phyloP scores from a whole-genome alignment of 2,888 invertebrate genomes.

The Hydrotaea cyrtoneurina region DNA sequence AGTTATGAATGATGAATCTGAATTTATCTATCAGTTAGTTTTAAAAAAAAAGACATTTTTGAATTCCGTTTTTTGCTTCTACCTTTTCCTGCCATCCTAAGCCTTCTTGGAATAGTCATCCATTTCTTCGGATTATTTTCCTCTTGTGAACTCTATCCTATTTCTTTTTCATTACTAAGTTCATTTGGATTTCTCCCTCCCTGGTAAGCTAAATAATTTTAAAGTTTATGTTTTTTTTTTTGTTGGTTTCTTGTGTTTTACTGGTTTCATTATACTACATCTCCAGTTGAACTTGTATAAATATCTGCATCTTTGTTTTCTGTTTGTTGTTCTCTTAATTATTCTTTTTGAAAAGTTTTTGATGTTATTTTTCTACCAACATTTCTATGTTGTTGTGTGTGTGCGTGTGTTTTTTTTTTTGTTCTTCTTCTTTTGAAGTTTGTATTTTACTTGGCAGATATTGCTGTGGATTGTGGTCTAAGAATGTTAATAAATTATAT shows the following conservation, averaged over 20 bases:
- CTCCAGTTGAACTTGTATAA: slow-evolving; percentile 11
- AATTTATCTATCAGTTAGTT: too few species aligned
- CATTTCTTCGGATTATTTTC: too few species aligned
- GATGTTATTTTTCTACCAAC: not conserved
- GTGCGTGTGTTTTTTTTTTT: slow-evolving; percentile 36
- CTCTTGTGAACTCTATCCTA: too few species aligned
- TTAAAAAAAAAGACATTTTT: too few species aligned
- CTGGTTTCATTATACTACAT: not conserved
- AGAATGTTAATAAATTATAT: slow-evolving; percentile 65
- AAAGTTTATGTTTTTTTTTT: not conserved
- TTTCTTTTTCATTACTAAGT: not conserved
- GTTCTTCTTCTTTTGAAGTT: slow-evolving; percentile 33
- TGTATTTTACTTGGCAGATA: slow-evolving; percentile 15
- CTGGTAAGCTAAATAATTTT: not conserved
- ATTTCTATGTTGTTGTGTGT: not conserved
- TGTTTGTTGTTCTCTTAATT: slow-evolving; percentile 24
- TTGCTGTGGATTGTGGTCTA: slow-evolving; percentile 37
- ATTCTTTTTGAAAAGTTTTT: slow-evolving; percentile 41
- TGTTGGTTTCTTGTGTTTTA: not conserved
- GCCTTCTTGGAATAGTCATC: too few species aligned
- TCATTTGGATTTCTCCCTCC: not conserved
- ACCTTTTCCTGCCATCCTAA: too few species aligned
- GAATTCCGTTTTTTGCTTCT: too few species aligned
- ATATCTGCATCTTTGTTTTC: slow-evolving; percentile 28
- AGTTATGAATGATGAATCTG: too few species aligned